Percentiles rank a stretch among this genome's conserved stretches.
These are phyloP conservation scores for Tragelaphus oryx DNA, from an alignment of 2,797 vertebrate species.

Conservation along the genomic window DNA sequence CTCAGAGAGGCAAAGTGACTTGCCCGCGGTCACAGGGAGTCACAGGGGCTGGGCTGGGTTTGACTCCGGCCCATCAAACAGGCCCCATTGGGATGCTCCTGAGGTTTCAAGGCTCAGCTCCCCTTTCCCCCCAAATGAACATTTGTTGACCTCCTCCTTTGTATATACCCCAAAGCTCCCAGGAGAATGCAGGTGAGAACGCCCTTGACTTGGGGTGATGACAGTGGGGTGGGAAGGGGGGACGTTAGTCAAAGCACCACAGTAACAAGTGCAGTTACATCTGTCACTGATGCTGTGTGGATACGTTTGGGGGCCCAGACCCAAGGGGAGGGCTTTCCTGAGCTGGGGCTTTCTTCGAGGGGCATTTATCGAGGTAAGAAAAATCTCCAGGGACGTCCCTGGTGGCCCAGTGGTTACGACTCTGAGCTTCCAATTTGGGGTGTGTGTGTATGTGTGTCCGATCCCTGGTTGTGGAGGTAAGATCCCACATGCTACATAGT, in stretches of 20 bases:
- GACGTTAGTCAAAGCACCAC: not conserved
- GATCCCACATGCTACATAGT: not conserved
- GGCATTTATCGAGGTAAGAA: not conserved
- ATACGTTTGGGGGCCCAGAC: too few species aligned
- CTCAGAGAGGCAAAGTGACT: not conserved
- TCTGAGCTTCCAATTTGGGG: not conserved
- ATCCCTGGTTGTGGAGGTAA: not conserved
- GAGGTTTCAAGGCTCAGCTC: not conserved
- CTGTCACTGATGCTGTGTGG: not conserved
- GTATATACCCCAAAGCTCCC: not conserved
- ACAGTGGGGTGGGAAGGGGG: not conserved
- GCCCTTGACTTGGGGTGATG: too few species aligned
- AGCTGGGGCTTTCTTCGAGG: not conserved
- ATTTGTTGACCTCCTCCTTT: not conserved
- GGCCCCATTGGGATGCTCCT: not conserved
- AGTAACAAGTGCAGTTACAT: not conserved
- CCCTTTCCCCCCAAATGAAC: not conserved
- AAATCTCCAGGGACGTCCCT: not conserved
- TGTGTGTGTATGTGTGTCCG: fast-evolving
- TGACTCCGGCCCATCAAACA: not conserved
- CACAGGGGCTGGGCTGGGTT: not conserved
- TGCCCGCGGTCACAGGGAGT: not conserved
- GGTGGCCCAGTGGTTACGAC: not conserved
- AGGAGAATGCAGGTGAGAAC: too few species aligned
- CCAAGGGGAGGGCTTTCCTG: not conserved